These are phyloP conservation scores for Heliconius hortense DNA, from an alignment of 2,888 invertebrate species.

Conservation along the genomic window DNA sequence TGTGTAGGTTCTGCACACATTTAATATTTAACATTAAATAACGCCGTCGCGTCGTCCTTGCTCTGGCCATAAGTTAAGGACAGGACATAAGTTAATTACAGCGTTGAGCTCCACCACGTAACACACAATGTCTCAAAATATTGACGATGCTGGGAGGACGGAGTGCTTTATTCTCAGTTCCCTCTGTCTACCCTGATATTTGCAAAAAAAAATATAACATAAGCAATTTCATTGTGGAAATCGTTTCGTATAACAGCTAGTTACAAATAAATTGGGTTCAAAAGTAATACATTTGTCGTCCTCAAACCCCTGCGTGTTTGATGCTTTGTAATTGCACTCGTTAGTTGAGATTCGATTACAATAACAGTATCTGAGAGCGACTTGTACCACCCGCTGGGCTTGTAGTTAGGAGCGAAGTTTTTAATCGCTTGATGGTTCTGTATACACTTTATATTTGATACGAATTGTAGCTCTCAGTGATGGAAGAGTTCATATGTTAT, in stretches of 20 bases:
- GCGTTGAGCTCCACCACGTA: too few relatives aligned
- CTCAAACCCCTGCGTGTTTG: constrained; percentile 24
- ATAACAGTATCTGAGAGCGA: constrained; percentile 53
- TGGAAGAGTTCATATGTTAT: too few relatives aligned
- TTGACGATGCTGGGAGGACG: too few relatives aligned
- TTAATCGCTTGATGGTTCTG: background rate
- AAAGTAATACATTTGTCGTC: constrained; percentile 26
- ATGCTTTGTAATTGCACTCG: constrained; percentile 30
- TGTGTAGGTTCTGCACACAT: too few relatives aligned
- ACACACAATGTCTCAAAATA: too few relatives aligned
- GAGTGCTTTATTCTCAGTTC: too few relatives aligned
- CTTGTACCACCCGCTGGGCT: constrained; percentile 27
- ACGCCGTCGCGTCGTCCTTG: too few relatives aligned
- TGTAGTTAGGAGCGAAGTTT: background rate
- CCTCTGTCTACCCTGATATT: background rate
- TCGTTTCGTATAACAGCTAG: constrained; percentile 19
- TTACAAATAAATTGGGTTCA: constrained; percentile 24
- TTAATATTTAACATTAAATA: too few relatives aligned
- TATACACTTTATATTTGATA: background rate
- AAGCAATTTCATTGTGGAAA: background rate
- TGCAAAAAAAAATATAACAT: background rate
- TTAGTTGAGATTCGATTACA: constrained; percentile 54
- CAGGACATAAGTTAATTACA: too few relatives aligned
- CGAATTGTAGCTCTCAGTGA: background rate
- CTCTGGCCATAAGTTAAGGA: too few relatives aligned